Base-by-base conservation (phyloP, 2,113 vertebrate genomes). In the Calonectris borealis region DNA sequence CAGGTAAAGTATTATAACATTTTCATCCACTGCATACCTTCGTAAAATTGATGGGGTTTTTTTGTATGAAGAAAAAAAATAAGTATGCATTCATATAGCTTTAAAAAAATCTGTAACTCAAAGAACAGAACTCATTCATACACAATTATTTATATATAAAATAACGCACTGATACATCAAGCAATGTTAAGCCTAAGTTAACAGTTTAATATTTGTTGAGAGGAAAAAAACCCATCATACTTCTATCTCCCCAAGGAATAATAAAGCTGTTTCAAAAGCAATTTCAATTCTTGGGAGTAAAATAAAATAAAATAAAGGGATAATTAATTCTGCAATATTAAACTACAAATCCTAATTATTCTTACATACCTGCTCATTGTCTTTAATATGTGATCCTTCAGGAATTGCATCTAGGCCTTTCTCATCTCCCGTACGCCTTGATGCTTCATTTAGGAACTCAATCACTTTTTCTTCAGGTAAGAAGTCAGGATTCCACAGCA, bases 401-500 rank as follows among this genome's bases (percentile, higher is more conserved):
- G 99, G 99, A 96, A 99, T 99, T 24, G 99, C 99, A 89, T 99
- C 98, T 29, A 99, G 98, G 46, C 99, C 99, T 42, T 98, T 99
- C 94, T 99, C 99, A 60, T 99, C 99, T 19, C 99, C 99, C 1
- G 99, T 99, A 83, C 99, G 98, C 96, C 98, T 98, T 3, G 99
- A 99, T 2, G 99, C 99, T 71, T 99, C 99, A 0, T 97, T 98
- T 34, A 99, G 98, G 98, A 99, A 99, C 75, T 99, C 98, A 9
- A 99, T 98, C 32, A 99, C 99, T 97, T 99, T 99, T 34, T 98
- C 98, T 97, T 99, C 99, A 11, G 99, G 94, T 77, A 99, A 97
- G 95, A 98, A 98, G 86, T 99, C 99, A 1, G 99, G 99, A 83
- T 99, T 99, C 99, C 99, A 99, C 84, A 99, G 96, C 60, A 99